Evolutionary conservation across 2,888 invertebrate genomes (phyloP).

Genomic region (Amphiduros pacificus): DNA sequence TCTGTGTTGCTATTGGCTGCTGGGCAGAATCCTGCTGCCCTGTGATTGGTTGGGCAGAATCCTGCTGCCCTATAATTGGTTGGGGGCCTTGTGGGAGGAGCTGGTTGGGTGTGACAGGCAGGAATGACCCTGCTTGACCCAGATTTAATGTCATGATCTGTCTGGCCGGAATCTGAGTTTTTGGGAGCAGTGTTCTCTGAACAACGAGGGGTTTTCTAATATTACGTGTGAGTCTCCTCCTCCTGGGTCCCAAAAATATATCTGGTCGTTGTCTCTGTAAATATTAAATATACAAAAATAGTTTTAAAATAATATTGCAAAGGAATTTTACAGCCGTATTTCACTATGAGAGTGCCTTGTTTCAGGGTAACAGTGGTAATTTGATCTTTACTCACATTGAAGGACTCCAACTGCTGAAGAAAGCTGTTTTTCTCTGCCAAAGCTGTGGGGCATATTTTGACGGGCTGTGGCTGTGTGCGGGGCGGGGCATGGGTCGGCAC

Average conservation of each 20-base stretch:
- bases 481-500: conserved; percentile 21
- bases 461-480: not conserved
- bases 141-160: conserved; percentile 25
- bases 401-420: conserved; percentile 6
- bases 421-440: conserved; percentile 7
- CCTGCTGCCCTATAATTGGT: not conserved
- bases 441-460: not conserved
- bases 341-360: too few species aligned
- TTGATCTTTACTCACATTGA: too few species aligned
- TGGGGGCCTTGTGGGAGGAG: not conserved
- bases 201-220: conserved; percentile 33
- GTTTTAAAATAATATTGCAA: not conserved
- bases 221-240: not conserved
- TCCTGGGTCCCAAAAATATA: too few species aligned
- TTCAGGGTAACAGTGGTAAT: too few species aligned
- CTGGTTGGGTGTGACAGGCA: conserved; percentile 15
- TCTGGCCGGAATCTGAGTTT: conserved; percentile 29
- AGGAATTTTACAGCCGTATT: too few species aligned
- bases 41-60: too few species aligned
- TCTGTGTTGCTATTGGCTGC: too few species aligned
- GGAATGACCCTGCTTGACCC: conserved; percentile 15
- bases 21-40: too few species aligned
- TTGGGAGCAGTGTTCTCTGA: conserved; percentile 52
- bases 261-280: conserved; percentile 8
- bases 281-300: not conserved